phyloP scores from a whole-genome alignment of 2,797 vertebrate species.

The Sitta carolinensis region DNA sequence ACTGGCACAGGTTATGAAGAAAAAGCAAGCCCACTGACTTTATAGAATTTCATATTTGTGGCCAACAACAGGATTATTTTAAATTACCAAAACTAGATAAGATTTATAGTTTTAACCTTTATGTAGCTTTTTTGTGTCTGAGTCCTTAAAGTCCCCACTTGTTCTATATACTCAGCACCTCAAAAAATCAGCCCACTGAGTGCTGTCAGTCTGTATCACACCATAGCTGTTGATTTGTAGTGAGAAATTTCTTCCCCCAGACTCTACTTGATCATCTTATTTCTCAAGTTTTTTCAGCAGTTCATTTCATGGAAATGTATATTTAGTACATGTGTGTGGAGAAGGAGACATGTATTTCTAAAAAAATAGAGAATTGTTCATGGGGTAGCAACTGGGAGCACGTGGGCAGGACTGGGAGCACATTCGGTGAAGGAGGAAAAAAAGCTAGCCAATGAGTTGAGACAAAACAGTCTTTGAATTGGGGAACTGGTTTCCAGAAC shows the following conservation, averaged over 20 bases:
- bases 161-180: not conserved
- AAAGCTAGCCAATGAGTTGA: not conserved
- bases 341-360: not conserved
- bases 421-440: not conserved
- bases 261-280: not conserved
- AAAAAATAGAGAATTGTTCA: not conserved
- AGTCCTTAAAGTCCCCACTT: not conserved
- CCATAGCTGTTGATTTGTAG: not conserved
- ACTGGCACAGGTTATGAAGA: not conserved
- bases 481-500: not conserved
- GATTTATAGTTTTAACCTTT: slow-evolving; percentile 27
- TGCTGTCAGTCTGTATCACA: not conserved
- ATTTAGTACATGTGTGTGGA: not conserved
- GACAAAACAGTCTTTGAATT: not conserved
- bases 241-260: not conserved
- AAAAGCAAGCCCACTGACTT: not conserved
- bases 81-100: not conserved
- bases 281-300: slow-evolving; percentile 15
- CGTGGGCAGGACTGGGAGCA: not conserved
- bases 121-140: not conserved
- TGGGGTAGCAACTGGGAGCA: not conserved
- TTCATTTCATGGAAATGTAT: not conserved
- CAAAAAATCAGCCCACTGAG: not conserved
- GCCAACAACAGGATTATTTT: not conserved
- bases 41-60: slow-evolving; percentile 5